These are phyloP conservation scores for Galagoides demidoff DNA, from an alignment of 2,797 vertebrate species.

Conservation along the genomic window DNA sequence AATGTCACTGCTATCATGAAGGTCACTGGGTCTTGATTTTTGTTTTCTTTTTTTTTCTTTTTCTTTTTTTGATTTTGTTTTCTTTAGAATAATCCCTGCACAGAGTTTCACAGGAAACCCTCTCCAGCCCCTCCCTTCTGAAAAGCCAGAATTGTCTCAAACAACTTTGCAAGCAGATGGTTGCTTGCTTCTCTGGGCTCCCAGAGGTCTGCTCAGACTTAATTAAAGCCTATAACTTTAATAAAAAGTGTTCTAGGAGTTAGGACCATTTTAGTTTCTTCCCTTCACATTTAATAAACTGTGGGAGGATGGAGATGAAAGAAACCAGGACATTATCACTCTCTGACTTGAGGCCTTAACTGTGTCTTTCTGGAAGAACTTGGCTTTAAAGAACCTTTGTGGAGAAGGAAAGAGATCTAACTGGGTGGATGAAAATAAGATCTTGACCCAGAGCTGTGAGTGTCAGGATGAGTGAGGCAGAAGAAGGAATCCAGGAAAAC, in stretches of 20 bases:
- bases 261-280: neutral
- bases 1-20: neutral
- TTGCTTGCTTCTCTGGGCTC: neutral
- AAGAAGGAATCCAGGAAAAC: neutral
- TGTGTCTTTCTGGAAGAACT: neutral
- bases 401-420: neutral
- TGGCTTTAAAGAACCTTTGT: conserved; percentile 19
- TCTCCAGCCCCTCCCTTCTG: neutral
- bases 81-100: neutral
- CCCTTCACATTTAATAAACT: neutral
- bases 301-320: neutral
- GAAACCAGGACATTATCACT: neutral
- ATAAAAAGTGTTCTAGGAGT: neutral
- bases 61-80: neutral
- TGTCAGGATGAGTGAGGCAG: neutral
- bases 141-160: neutral
- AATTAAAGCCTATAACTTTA: neutral
- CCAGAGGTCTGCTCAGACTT: neutral
- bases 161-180: accelerated
- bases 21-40: neutral
- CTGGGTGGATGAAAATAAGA: neutral
- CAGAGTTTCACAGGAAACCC: neutral
- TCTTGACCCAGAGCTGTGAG: neutral
- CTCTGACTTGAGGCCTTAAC: neutral
- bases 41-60: neutral